A percentile compares a stretch with the other conserved stretches of the same genome.
Conservation (phyloP, 2,888 invertebrate genomes). For the Brenthis daphne region DNA sequence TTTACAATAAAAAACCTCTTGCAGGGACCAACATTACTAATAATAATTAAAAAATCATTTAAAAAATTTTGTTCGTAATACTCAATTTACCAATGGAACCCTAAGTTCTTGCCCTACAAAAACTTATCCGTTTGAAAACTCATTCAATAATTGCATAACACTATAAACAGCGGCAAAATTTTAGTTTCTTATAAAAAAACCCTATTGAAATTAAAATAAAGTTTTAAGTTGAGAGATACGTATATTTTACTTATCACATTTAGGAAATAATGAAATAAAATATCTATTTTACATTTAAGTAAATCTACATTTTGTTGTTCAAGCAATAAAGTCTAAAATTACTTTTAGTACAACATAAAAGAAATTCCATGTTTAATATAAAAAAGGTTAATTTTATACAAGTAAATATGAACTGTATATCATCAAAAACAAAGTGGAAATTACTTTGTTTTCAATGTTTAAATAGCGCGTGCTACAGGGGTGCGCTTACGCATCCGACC, state of each 20-base stretch:
- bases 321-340: neutral
- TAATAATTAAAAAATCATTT: too few relatives aligned
- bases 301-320: neutral
- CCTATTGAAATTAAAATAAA: fast-evolving
- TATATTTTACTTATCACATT: neutral
- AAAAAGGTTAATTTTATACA: neutral
- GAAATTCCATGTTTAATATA: neutral
- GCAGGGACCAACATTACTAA: too few relatives aligned
- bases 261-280: neutral
- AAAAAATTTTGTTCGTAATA: neutral
- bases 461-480: slow-evolving; percentile 72
- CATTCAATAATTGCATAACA: slow-evolving; percentile 65
- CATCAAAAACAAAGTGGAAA: slow-evolving; percentile 34
- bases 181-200: slow-evolving; percentile 33
- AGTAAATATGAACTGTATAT: slow-evolving; percentile 22
- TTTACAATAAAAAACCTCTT: too few relatives aligned
- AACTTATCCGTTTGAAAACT: slow-evolving; percentile 42
- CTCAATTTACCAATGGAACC: slow-evolving; percentile 35
- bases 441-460: slow-evolving; percentile 38
- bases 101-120: slow-evolving; percentile 40
- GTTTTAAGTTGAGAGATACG: slow-evolving; percentile 27
- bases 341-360: neutral
- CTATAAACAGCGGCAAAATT: slow-evolving; percentile 12
- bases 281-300: neutral
- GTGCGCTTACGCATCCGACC: slow-evolving; percentile 75